Conservation (phyloP, 2,113 vertebrate genomes). For the Brevimyrus niger region DNA sequence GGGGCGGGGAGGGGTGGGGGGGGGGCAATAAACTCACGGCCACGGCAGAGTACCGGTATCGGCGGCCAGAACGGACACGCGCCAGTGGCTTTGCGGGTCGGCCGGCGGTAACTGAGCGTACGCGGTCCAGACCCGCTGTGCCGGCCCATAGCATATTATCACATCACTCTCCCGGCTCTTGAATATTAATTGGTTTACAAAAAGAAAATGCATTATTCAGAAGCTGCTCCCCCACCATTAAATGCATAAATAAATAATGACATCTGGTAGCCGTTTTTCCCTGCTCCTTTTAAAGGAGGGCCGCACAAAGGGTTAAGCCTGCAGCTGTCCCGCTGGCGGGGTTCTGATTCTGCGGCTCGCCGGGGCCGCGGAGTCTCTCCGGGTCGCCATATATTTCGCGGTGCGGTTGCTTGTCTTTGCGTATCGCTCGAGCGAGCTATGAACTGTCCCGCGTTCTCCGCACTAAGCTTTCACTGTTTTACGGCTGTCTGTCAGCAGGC, state of each 20-base stretch:
- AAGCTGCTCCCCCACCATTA: neutral
- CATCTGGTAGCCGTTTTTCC: constrained; percentile 10
- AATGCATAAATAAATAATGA: constrained; percentile 22
- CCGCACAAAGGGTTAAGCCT: neutral
- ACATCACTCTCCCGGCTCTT: neutral
- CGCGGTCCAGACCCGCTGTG: neutral
- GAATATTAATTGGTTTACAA: constrained; percentile 19
- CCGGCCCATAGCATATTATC: neutral
- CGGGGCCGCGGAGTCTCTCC: neutral
- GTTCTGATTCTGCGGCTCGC: neutral
- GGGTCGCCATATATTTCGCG: neutral
- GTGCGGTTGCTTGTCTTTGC: neutral
- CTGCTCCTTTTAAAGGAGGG: neutral
- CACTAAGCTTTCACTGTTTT: neutral
- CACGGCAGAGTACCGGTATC: neutral
- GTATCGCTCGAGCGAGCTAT: neutral
- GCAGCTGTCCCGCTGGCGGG: constrained; percentile 4
- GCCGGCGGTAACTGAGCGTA: neutral
- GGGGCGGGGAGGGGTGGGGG: neutral
- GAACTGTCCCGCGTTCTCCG: neutral
- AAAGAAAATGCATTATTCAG: constrained; percentile 20
- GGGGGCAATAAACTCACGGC: neutral
- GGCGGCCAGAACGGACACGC: neutral
- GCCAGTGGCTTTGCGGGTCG: neutral
- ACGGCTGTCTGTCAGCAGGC: neutral